These are phyloP conservation scores for Laspeyria flexula DNA, from an alignment of 2,888 invertebrate species.

Conservation along the genomic window DNA sequence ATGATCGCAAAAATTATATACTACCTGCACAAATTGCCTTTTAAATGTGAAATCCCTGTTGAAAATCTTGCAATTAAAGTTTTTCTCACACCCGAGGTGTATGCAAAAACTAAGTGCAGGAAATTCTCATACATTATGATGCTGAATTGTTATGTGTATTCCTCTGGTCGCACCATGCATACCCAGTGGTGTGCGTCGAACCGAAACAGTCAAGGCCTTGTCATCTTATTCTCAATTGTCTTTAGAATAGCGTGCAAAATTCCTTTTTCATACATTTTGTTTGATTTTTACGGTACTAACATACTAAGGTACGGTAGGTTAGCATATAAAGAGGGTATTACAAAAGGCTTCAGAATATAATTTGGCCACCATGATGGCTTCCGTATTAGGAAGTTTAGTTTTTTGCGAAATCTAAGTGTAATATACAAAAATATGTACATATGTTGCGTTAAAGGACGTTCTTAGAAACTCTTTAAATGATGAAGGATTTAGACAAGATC, in stretches of 20 bases:
- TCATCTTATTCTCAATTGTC: slow-evolving; percentile 36
- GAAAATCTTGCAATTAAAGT: slow-evolving; percentile 13
- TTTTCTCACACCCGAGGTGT: neutral
- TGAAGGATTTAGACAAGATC: too few relatives aligned
- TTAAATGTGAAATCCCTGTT: too few relatives aligned
- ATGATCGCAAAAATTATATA: too few relatives aligned
- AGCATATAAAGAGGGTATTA: neutral
- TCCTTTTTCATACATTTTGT: slow-evolving; percentile 15
- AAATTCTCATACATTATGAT: slow-evolving; percentile 28
- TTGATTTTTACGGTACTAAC: neutral
- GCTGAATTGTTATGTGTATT: slow-evolving; percentile 3
- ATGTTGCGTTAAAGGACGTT: too few relatives aligned
- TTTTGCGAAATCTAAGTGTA: too few relatives aligned
- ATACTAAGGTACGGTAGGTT: neutral
- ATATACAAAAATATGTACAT: too few relatives aligned
- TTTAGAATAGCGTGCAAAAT: slow-evolving; percentile 24
- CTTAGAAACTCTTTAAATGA: too few relatives aligned
- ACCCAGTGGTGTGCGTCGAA: slow-evolving; percentile 41
- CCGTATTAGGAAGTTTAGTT: too few relatives aligned
- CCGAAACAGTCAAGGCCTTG: slow-evolving; percentile 45
- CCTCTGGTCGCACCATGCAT: slow-evolving; percentile 27
- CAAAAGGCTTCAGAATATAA: neutral
- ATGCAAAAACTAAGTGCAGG: slow-evolving; percentile 20
- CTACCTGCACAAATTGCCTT: too few relatives aligned
- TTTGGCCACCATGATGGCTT: too few relatives aligned